phyloP scores from a whole-genome alignment of 2,797 vertebrate species.

The Cuculus canorus region DNA sequence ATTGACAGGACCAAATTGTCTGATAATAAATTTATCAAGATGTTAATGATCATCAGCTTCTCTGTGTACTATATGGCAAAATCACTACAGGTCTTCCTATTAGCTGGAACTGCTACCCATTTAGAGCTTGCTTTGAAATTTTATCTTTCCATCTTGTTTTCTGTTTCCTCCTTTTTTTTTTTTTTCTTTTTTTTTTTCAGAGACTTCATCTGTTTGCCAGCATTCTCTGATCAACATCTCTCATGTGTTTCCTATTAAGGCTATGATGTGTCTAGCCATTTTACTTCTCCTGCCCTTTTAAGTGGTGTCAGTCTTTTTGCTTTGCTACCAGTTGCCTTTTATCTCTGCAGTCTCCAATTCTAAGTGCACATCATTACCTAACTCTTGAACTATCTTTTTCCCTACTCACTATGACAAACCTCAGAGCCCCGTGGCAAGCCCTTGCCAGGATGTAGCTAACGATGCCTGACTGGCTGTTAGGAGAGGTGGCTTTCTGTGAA shows the following conservation, averaged over 20 bases:
- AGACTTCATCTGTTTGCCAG: constrained; percentile 73
- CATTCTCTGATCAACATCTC: constrained; percentile 60
- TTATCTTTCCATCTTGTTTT: constrained; percentile 81
- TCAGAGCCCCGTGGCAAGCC: background rate
- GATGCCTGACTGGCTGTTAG: fast-evolving
- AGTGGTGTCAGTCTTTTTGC: constrained; percentile 66
- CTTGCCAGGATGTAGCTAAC: constrained; percentile 38
- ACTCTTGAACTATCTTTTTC: constrained; percentile 47
- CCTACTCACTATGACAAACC: constrained; percentile 16
- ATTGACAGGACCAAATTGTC: constrained; percentile 38
- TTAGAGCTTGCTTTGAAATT: constrained; percentile 77
- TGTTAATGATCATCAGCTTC: constrained; percentile 66
- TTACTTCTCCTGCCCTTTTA: constrained; percentile 59
- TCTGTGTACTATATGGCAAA: constrained; percentile 14
- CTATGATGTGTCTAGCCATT: constrained; percentile 63
- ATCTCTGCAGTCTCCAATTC: constrained; percentile 59
- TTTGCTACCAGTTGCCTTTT: constrained; percentile 68
- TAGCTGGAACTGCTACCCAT: constrained; percentile 63
- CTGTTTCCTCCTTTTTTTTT: constrained; percentile 72
- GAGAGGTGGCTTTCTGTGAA: background rate
- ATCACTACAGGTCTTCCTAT: constrained; percentile 47
- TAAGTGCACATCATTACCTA: constrained; percentile 59
- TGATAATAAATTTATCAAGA: constrained; percentile 68
- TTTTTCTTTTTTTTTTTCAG: background rate
- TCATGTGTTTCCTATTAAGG: constrained; percentile 74